Conservation (phyloP, 1,140 invertebrate genomes). For the Drosophila guanche region DNA sequence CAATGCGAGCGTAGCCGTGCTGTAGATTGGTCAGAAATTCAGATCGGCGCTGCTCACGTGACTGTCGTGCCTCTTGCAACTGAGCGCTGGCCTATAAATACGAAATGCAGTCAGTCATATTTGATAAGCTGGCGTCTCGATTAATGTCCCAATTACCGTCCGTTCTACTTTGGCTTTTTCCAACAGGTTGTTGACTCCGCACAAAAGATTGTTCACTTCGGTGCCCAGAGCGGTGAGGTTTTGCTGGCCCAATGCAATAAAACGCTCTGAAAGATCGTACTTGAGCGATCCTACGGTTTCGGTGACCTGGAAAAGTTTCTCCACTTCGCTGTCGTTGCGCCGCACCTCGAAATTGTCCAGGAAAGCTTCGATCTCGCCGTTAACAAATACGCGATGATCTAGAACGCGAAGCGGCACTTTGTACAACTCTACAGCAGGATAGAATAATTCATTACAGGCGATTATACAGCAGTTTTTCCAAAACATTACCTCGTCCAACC, state of each 20-base stretch:
- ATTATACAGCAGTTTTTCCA: background rate
- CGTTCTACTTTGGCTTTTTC: slow-evolving; percentile 62
- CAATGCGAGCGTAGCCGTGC: slow-evolving; percentile 88
- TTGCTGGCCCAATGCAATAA: slow-evolving; percentile 71
- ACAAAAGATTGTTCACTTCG: slow-evolving; percentile 57
- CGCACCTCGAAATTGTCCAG: slow-evolving; percentile 92
- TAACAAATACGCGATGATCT: slow-evolving; percentile 92
- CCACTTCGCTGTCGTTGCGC: slow-evolving; percentile 90
- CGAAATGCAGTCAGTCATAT: slow-evolving; percentile 9
- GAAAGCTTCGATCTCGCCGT: slow-evolving; percentile 92
- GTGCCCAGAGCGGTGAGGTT: slow-evolving; percentile 48
- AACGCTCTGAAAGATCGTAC: slow-evolving; percentile 82
- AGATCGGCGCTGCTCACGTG: slow-evolving; percentile 88
- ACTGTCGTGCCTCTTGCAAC: slow-evolving; percentile 85
- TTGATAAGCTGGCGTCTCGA: background rate
- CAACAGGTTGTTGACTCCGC: slow-evolving; percentile 52
- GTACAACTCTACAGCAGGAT: slow-evolving; percentile 87
- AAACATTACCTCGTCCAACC: slow-evolving; percentile 56
- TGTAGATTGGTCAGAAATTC: slow-evolving; percentile 91
- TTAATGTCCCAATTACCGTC: slow-evolving; percentile 31
- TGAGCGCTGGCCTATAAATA: slow-evolving; percentile 84
- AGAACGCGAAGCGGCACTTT: slow-evolving; percentile 93
- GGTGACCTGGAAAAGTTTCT: slow-evolving; percentile 90
- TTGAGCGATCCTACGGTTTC: slow-evolving; percentile 91
- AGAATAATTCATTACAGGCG: background rate